Evolutionary conservation across 2,113 vertebrate genomes (phyloP), one percentile per base, ranked within the genome.

Genomic region (Anhinga rufa): DNA sequence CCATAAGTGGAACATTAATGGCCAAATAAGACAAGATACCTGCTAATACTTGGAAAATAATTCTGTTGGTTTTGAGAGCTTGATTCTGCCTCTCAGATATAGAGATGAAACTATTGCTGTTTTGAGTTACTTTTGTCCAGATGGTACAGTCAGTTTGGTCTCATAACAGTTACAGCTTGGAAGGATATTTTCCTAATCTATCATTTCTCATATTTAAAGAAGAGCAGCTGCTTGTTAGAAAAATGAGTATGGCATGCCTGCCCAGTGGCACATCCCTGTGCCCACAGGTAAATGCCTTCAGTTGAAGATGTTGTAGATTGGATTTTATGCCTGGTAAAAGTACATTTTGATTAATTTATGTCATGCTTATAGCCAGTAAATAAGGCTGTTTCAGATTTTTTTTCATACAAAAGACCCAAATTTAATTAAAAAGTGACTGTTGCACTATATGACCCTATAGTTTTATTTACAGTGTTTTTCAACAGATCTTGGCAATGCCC

Each of bases 1-100:
- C 51, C 0, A 0, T 44, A 60, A 78, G 15, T 51, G 22, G 48
- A 60, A 60, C 9, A n/a, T 64, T 29, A 52, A 0, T 40, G 40
- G 70, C 44, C 36, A 58, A 87, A 42, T 52, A 32, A 69, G 34
- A 48, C 64, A 66, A 77, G 91, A 81, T 52, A 46, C 15, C 10
- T 68, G 14, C 24, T 80, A 68, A 29, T 66, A 51, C 16, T n/a
- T 81, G 76, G 32, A 44, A 91, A 91, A 58, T 18, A 51, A 28
- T 90, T 90, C 8, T 46, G 12, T 86, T 2, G 3, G 13, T 31
- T 75, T 87, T 91, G 74, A 64, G 86, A 84, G 16, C 14, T 86
- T 74, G 20, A 12, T 84, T 64, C 44, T 78, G 58, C 3, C 0
- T 62, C n/a, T 88, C 16, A 60, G 34, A 4, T 36, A 17, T 1